Evolutionary conservation across 2,888 invertebrate genomes (phyloP).

Genomic region (Diaphora mendica): DNA sequence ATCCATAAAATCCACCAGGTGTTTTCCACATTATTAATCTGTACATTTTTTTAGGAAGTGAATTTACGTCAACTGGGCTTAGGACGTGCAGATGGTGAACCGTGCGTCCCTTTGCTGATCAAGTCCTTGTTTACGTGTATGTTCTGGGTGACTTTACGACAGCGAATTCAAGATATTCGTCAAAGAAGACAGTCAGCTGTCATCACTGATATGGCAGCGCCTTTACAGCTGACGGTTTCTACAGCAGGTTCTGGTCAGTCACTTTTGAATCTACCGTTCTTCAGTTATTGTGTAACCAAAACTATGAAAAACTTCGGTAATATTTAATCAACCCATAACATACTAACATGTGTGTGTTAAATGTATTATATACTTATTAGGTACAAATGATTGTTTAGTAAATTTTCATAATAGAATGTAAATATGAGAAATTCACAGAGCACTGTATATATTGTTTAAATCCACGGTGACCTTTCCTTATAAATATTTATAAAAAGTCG

Average conservation of each 20-base stretch:
- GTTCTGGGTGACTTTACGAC: conserved; percentile 98
- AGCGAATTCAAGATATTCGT: conserved; percentile 93
- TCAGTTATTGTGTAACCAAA: neutral
- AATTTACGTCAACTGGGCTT: conserved; percentile 94
- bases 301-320: neutral
- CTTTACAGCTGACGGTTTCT: conserved; percentile 91
- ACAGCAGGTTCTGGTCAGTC: conserved; percentile 88
- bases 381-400: neutral
- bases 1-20: neutral
- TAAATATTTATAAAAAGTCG: too few relatives aligned
- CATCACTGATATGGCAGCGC: conserved; percentile 92
- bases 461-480: neutral
- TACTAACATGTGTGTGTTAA: neutral
- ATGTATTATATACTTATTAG: neutral
- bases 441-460: neutral
- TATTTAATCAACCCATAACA: neutral
- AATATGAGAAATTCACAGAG: neutral
- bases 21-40: neutral
- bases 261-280: neutral
- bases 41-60: conserved; percentile 81
- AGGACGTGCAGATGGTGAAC: conserved; percentile 87
- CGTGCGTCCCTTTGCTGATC: conserved; percentile 91
- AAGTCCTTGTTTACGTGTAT: conserved; percentile 95
- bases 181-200: conserved; percentile 88
- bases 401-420: neutral